Percentiles rank a stretch among this genome's conserved stretches.
Evolutionary conservation across 1,140 invertebrate species (phyloP).

Genomic region (Wiebesia pumilae): DNA sequence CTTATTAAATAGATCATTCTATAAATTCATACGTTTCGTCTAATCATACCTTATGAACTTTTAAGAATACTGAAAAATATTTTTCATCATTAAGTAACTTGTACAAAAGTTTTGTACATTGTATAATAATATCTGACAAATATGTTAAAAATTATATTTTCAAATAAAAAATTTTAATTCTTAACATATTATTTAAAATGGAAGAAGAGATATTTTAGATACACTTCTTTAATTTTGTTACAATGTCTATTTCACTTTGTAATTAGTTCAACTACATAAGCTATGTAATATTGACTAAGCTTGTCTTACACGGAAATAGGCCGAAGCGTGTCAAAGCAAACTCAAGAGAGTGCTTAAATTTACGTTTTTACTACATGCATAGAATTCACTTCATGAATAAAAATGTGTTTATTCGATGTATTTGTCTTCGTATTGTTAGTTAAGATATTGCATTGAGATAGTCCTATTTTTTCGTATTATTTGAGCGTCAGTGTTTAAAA

Average conservation of each 20-base stretch:
- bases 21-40: no score
- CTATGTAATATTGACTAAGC: neutral
- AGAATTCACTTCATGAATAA: neutral
- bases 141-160: no score
- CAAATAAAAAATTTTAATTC: no score
- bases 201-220: neutral
- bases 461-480: neutral
- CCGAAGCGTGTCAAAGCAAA: neutral
- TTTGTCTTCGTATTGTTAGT: neutral
- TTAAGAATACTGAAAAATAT: no score
- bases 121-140: no score
- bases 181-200: no score
- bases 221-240: neutral
- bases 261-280: neutral
- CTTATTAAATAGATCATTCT: no score
- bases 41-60: no score
- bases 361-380: neutral
- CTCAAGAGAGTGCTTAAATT: neutral
- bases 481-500: neutral
- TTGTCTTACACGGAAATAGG: neutral
- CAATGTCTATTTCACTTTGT: conserved; percentile 2
- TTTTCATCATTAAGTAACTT: no score
- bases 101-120: no score
- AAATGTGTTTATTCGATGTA: conserved; percentile 9
- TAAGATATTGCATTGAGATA: neutral